Conservation (phyloP, 2,113 vertebrate genomes). For the Ellobius talpinus region DNA sequence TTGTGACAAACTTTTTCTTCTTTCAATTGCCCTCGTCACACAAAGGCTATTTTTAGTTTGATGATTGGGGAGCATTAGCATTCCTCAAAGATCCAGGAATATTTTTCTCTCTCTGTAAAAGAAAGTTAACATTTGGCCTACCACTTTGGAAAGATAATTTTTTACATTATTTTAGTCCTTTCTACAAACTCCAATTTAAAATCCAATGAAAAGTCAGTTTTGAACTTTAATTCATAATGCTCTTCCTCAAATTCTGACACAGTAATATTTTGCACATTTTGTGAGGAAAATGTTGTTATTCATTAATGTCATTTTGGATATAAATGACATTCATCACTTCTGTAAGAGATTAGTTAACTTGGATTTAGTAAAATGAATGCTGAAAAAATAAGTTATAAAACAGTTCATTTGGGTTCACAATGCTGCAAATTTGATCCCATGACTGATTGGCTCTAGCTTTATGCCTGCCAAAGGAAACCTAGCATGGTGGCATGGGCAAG, state of each 20-base stretch:
- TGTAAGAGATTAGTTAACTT: neutral
- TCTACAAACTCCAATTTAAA: neutral
- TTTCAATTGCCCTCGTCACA: neutral
- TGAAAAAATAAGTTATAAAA: neutral
- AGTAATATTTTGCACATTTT: neutral
- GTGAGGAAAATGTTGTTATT: neutral
- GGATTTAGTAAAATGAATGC: too few relatives aligned
- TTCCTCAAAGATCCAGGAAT: neutral
- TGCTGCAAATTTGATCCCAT: neutral
- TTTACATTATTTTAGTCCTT: neutral
- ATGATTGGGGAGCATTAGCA: neutral
- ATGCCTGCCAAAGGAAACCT: neutral
- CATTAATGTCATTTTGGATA: neutral
- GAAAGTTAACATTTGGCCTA: neutral
- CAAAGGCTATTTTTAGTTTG: neutral
- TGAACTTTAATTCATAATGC: neutral
- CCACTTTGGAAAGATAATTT: neutral
- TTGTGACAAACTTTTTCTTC: neutral
- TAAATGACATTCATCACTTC: neutral
- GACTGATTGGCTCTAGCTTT: neutral
- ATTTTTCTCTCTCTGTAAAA: neutral
- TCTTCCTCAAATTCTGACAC: neutral
- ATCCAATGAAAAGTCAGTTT: neutral
- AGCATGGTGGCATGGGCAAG: neutral
- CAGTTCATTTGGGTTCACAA: neutral